phyloP scores from a whole-genome alignment of 2,888 invertebrate species.

The Yponomeuta plumbellus region DNA sequence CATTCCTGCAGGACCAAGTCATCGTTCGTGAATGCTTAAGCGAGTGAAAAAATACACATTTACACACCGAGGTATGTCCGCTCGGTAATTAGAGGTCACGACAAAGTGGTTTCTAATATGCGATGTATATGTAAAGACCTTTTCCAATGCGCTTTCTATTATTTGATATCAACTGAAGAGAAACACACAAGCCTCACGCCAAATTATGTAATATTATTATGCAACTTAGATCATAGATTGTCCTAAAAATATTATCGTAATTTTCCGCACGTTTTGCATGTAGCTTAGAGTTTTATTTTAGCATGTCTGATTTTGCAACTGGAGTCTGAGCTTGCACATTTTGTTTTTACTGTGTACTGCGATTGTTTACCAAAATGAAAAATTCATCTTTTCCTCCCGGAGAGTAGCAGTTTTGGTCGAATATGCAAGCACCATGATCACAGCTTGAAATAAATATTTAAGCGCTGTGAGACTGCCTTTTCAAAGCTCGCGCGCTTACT shows the following conservation, averaged over 20 bases:
- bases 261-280: neutral
- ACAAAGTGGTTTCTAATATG: neutral
- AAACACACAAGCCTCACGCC: neutral
- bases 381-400: too few relatives aligned
- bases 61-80: slow-evolving; percentile 56
- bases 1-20: slow-evolving; percentile 67
- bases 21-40: slow-evolving; percentile 74
- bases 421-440: neutral
- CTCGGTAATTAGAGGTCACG: neutral
- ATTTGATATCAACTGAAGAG: neutral
- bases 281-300: neutral
- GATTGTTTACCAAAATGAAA: too few relatives aligned
- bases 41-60: slow-evolving; percentile 41
- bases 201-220: neutral
- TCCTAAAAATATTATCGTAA: neutral
- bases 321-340: neutral
- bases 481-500: neutral
- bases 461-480: neutral
- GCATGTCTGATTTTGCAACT: neutral
- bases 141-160: neutral
- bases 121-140: neutral
- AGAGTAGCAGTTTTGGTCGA: too few relatives aligned
- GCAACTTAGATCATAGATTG: neutral
- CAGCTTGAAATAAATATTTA: neutral
- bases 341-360: too few relatives aligned